These are phyloP conservation scores for Pherbina coryleti DNA, from an alignment of 2,888 invertebrate genomes.

Conservation along the genomic window DNA sequence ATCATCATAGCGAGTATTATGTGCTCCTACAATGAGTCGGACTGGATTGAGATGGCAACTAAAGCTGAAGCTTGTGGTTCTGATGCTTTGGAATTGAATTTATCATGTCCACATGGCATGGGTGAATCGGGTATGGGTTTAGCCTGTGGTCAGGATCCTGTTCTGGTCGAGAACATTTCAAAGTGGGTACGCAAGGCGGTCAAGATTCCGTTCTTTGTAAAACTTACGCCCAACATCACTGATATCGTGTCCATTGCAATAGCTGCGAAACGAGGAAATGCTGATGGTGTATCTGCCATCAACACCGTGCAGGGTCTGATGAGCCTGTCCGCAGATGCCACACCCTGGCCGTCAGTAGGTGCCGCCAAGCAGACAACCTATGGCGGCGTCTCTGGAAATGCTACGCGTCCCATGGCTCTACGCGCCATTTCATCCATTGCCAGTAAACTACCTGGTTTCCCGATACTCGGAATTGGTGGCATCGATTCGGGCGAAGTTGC, in stretches of 20 bases:
- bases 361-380: conserved; percentile 86
- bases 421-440: conserved; percentile 92
- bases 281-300: conserved; percentile 95
- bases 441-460: conserved; percentile 85
- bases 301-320: conserved; percentile 97
- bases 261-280: conserved; percentile 92
- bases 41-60: conserved; percentile 88
- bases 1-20: conserved; percentile 96
- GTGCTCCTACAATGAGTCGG: conserved; percentile 87
- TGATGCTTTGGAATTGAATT: conserved; percentile 94
- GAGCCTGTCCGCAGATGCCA: conserved; percentile 83
- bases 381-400: conserved; percentile 94
- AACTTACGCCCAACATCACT: conserved; percentile 97
- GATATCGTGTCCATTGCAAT: conserved; percentile 89
- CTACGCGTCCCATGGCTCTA: conserved; percentile 94
- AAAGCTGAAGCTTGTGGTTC: conserved; percentile 87
- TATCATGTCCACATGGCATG: conserved; percentile 99
- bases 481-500: conserved; percentile 95
- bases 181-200: conserved; percentile 89
- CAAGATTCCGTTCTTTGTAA: conserved; percentile 96
- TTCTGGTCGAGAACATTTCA: conserved; percentile 88
- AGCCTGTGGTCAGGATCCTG: conserved; percentile 96
- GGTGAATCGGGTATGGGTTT: conserved; percentile 98
- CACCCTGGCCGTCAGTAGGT: conserved; percentile 93
- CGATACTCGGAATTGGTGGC: conserved; percentile 96